Evolutionary conservation across 2,888 invertebrate genomes (phyloP), one percentile per base, ranked within the genome.

Genomic region (Caenorhabditis sp.): DNA sequence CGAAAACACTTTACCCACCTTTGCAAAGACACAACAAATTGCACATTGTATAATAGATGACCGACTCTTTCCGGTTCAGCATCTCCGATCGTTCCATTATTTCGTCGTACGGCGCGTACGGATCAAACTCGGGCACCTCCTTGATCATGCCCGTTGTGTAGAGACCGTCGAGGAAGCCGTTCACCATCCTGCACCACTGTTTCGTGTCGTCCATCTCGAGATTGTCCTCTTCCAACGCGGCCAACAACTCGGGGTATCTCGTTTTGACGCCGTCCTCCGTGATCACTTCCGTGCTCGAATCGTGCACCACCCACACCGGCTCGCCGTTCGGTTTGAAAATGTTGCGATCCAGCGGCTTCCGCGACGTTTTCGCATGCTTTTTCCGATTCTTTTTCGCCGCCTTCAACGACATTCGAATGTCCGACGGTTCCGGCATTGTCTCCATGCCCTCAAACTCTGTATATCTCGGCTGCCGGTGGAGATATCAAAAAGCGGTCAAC

Each of bases 251-350:
- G 6, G 55, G 55, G 46, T 3, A 7, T 26, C 35, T 46, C 6
- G 45, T 37, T 45, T 4, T 37, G 11, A 41, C 65, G 8, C 65
- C 65, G 17, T 53, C 27, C 6, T 17, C 45, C 4, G 3, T 32
- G 37, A 9, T n/a, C 3, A 37, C 37, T 26, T 27, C 27, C 17
- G 27, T 32, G 3, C 55, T 32, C 17, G n/a, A 35, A 22, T 61
- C 61, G 1, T 17, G 37, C 2, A 37, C 24, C 13, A 55, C 13
- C 65, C 65, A 65, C 6, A 65, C 53, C 8, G 65, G 65, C 9
- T 55, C 27, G 9, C 65, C 65, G 24, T 55, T 46, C 27, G 17
- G 20, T 17, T 30, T 27, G 32, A 62, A 62, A 2, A 62, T 17
- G 15, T 13, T 50, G 9, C 4, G 7, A 13, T 62, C 62, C 2